Conservation (phyloP, 2,797 vertebrate genomes). For the Enteromius trimaculatus region DNA sequence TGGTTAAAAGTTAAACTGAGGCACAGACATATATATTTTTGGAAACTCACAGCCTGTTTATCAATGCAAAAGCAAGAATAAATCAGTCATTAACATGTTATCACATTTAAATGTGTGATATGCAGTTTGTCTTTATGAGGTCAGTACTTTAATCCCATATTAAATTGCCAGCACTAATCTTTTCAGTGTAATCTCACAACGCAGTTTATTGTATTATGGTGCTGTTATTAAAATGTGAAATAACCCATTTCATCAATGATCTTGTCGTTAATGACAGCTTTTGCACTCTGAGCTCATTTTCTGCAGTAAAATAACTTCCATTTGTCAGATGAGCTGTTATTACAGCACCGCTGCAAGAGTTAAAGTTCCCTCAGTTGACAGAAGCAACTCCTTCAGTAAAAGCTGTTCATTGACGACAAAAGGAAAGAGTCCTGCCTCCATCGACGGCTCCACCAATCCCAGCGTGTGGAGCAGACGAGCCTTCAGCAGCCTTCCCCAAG, state of each 20-base stretch:
- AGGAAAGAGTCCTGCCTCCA: slow-evolving; percentile 9
- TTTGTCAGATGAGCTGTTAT: not conserved
- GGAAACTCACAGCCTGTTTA: not conserved
- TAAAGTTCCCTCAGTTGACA: slow-evolving; percentile 31
- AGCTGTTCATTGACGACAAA: slow-evolving; percentile 69
- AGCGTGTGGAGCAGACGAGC: slow-evolving; percentile 79
- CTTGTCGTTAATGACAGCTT: slow-evolving; percentile 5
- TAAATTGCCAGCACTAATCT: slow-evolving; percentile 20
- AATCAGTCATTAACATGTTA: not conserved
- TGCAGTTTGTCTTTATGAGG: not conserved
- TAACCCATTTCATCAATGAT: not conserved
- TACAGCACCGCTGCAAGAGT: slow-evolving; percentile 10
- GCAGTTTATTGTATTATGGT: slow-evolving; percentile 8
- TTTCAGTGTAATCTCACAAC: not conserved
- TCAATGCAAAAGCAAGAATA: not conserved
- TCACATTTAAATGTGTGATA: not conserved
- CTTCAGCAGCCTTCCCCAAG: slow-evolving; percentile 81
- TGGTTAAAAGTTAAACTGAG: slow-evolving; percentile 27
- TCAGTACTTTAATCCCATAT: slow-evolving; percentile 26
- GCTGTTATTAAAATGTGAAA: not conserved
- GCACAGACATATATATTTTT: not conserved
- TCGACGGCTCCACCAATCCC: slow-evolving; percentile 63
- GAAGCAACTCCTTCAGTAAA: slow-evolving; percentile 1
- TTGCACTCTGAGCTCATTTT: not conserved
- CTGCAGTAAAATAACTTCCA: not conserved